A percentile compares a stretch with the other conserved stretches of the same genome.
phyloP scores from a whole-genome alignment of 2,113 vertebrate species.

The Oryzias curvinotus region DNA sequence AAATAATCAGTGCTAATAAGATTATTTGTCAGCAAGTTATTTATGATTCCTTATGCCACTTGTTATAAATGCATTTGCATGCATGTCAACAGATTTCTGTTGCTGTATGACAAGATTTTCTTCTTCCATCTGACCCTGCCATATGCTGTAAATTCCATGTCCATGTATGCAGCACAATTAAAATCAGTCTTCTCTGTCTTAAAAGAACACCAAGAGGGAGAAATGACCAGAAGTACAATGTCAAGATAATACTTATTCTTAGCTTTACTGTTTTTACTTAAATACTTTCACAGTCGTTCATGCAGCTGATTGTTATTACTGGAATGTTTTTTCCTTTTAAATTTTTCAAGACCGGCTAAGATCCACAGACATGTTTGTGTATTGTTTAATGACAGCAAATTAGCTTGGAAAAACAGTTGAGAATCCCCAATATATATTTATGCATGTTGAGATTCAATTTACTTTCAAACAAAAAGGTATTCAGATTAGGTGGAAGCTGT shows the following conservation, averaged over 20 bases:
- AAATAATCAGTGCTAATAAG: slow-evolving; percentile 70
- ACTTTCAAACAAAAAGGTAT: no score
- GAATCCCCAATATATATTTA: no score
- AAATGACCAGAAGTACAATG: slow-evolving; percentile 35
- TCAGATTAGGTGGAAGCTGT: no score
- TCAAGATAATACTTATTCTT: slow-evolving; percentile 26
- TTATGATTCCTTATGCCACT: slow-evolving; percentile 65
- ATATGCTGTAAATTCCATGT: slow-evolving; percentile 64
- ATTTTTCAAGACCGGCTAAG: no score
- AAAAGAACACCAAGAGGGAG: slow-evolving; percentile 40
- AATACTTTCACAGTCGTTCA: not conserved
- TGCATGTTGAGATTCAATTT: no score
- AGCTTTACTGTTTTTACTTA: not conserved
- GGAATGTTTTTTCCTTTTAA: no score
- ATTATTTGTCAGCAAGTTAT: slow-evolving; percentile 65
- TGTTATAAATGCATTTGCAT: slow-evolving; percentile 69
- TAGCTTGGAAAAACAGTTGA: no score
- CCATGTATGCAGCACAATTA: slow-evolving; percentile 59
- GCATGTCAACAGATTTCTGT: slow-evolving; percentile 61
- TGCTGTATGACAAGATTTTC: slow-evolving; percentile 56
- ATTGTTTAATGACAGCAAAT: no score
- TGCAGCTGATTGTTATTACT: not conserved
- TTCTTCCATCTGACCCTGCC: slow-evolving; percentile 64
- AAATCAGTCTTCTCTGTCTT: slow-evolving; percentile 37
- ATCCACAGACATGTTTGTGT: no score